These are phyloP conservation scores for Saccopteryx leptura DNA, from an alignment of 2,113 vertebrate genomes.

Conservation along the genomic window DNA sequence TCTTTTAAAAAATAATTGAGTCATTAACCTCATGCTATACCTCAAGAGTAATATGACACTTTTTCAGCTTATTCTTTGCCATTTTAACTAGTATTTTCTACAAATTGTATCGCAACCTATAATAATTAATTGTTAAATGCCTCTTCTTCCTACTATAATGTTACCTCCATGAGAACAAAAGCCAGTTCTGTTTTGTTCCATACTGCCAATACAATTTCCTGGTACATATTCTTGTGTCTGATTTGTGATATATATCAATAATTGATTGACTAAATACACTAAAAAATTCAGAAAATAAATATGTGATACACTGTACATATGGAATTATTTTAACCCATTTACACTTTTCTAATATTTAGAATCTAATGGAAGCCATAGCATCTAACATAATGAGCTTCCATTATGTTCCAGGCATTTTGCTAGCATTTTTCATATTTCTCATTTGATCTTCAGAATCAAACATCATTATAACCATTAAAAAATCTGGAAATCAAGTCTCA, in stretches of 20 bases:
- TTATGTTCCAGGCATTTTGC: not conserved
- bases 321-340: not conserved
- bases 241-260: not conserved
- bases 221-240: not conserved
- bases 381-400: not conserved
- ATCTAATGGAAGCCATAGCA: not conserved
- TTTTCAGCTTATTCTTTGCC: not conserved
- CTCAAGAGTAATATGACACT: not conserved
- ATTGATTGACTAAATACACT: not conserved
- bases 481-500: not conserved
- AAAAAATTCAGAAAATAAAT: not conserved
- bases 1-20: not conserved
- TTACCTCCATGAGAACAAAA: not conserved
- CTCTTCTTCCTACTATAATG: not conserved
- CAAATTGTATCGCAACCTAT: not conserved
- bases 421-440: not conserved
- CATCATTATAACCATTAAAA: slow-evolving; percentile 12
- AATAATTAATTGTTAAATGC: not conserved
- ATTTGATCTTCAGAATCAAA: slow-evolving; percentile 35
- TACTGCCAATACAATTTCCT: not conserved
- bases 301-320: not conserved
- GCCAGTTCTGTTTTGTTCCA: not conserved
- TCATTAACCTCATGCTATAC: not conserved
- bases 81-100: not conserved
- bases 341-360: not conserved